Evolutionary conservation across 1,140 invertebrate species (phyloP), one percentile per base, ranked within the genome.

Genomic region (Monochamus saltuarius): DNA sequence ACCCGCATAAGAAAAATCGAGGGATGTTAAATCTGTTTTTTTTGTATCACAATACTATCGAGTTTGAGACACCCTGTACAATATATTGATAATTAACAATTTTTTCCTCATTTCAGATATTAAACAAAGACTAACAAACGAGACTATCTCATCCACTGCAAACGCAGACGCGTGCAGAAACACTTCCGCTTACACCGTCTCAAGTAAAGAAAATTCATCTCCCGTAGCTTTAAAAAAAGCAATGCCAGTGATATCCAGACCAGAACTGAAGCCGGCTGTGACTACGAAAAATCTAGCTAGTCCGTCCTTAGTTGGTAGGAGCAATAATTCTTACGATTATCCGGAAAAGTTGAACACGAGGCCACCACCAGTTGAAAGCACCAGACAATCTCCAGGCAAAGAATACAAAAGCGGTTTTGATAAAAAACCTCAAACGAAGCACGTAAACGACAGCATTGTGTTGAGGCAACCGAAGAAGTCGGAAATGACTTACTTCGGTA

Each of bases 401-500:
- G 59, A 66, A 39, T 66, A 59, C 19, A 62, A 36, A 43, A 66
- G 56, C 35, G 39, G 59, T 16, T 36, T 60, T 16, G 66, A 70
- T 17, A 62, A 40, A 14, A 64, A 64, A 42, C 42, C 64, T 14
- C 40, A 61, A 52, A 46, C 57, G 13, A 65, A 63, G 46, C 52
- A 61, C 43, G 10, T 47, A 16, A 60, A 39, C 36, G 70, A 69
- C 39, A 64, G 66, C 14, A 58, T 62, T 19, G 70, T 76, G 14
- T 59, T 76, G n/a, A 66, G 73, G 58, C 71, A 75, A 49, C 74
- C 73, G 8, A 75, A 72, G 54, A 67, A 69, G 56, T 76, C 74
- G 1, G 74, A 76, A 65, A 74, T 74, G 70, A 68, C 69, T 4
- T 76, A 75, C 53, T 75, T 76, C 50, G 74, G 74, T 7, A 65